Percentiles rank a stretch among this genome's conserved stretches.
These are phyloP conservation scores for Latrodectus geometricus DNA, from an alignment of 1,140 invertebrate species.

Conservation along the genomic window DNA sequence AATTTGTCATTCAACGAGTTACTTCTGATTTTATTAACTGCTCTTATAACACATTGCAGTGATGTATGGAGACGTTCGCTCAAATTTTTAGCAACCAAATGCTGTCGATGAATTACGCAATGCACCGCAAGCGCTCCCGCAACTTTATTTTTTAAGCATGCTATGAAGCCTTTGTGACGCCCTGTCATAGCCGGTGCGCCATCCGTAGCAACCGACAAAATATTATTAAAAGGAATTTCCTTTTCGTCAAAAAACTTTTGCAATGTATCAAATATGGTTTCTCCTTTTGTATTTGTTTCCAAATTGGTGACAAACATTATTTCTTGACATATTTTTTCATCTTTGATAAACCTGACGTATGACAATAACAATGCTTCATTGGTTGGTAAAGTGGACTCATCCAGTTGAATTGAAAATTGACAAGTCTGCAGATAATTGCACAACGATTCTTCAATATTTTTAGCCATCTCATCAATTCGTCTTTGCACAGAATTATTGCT, in stretches of 20 bases:
- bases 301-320: slow-evolving; percentile 56
- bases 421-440: slow-evolving; percentile 47
- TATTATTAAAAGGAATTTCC: slow-evolving; percentile 66
- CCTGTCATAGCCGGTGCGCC: slow-evolving; percentile 65
- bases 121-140: slow-evolving; percentile 61
- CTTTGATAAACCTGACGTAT: slow-evolving; percentile 50
- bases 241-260: slow-evolving; percentile 66
- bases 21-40: slow-evolving; percentile 55
- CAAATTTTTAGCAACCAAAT: slow-evolving; percentile 61
- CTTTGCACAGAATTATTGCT: slow-evolving; percentile 60
- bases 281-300: slow-evolving; percentile 59
- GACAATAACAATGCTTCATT: slow-evolving; percentile 61
- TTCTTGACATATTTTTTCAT: slow-evolving; percentile 37
- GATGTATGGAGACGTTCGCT: slow-evolving; percentile 59
- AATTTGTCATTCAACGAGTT: slow-evolving; percentile 58
- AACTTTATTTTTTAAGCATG: slow-evolving; percentile 65
- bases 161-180: slow-evolving; percentile 65
- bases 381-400: slow-evolving; percentile 62
- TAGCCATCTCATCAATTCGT: slow-evolving; percentile 42
- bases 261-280: slow-evolving; percentile 59
- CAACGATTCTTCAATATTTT: slow-evolving; percentile 43
- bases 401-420: slow-evolving; percentile 60
- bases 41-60: slow-evolving; percentile 60
- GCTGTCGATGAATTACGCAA: slow-evolving; percentile 60
- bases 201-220: slow-evolving; percentile 66